Percentiles rank a stretch among this genome's conserved stretches.
Conservation (phyloP, 35 echinoderm and acorn worm species). For the Lytechinus pictus region DNA sequence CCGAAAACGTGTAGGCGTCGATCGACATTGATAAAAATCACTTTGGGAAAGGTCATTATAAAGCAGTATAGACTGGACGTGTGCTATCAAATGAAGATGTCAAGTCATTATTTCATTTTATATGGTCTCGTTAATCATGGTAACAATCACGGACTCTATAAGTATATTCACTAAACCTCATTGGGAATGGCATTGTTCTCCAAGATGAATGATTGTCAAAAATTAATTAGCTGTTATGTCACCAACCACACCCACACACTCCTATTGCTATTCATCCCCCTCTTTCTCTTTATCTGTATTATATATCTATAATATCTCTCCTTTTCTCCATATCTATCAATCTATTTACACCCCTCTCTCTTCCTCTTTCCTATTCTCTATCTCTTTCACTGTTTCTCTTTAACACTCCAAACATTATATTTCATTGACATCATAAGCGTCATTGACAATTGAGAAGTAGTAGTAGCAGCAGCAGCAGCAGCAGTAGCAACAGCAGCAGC, state of each 20-base stretch:
- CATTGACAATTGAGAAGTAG: no score
- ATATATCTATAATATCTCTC: no score
- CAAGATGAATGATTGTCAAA: neutral
- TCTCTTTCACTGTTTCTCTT: no score
- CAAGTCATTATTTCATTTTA: neutral
- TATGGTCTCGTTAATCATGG: neutral
- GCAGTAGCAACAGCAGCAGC: no score
- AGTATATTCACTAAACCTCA: neutral
- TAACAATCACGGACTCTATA: neutral
- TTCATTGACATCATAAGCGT: no score
- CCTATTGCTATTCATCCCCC: neutral
- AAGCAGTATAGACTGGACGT: neutral
- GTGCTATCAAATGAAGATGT: neutral
- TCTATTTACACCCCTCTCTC: no score
- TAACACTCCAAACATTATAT: no score
- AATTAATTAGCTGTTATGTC: neutral
- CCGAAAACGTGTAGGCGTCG: neutral
- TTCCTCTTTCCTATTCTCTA: no score
- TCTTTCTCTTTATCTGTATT: neutral
- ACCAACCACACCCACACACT: no score
- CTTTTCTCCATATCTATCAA: no score
- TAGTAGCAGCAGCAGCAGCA: no score
- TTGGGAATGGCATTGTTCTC: neutral
- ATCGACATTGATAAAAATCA: neutral
- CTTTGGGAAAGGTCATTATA: neutral